A percentile compares a stretch with the other conserved stretches of the same genome.
Conservation (phyloP, 2,113 vertebrate species). For the Lasiurus cinereus region DNA sequence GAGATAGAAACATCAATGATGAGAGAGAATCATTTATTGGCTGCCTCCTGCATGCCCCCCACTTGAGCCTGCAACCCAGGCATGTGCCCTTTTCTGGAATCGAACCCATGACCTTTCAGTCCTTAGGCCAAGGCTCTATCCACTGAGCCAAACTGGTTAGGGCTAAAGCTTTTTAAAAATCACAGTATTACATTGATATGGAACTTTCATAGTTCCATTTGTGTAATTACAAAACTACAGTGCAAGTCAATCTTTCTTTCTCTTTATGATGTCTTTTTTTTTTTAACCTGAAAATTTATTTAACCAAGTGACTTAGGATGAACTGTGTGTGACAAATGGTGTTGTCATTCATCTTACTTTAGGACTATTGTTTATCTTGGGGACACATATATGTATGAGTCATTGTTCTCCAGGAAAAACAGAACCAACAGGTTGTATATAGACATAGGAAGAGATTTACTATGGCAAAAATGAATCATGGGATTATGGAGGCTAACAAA, state of each 20-base stretch:
- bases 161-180: background rate
- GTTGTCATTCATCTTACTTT: background rate
- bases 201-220: background rate
- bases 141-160: no score
- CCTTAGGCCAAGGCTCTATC: no score
- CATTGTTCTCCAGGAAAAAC: background rate
- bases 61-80: no score
- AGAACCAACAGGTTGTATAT: background rate
- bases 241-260: background rate
- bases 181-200: background rate
- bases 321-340: background rate
- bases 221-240: background rate
- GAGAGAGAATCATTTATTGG: no score
- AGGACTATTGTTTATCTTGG: background rate
- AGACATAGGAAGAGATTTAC: background rate
- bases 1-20: no score
- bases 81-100: no score
- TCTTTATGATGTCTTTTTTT: background rate
- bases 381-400: background rate
- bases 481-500: background rate
- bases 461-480: rapidly evolving
- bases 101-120: no score
- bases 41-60: no score
- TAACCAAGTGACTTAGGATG: background rate
- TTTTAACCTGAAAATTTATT: background rate